Evolutionary conservation across 2,888 invertebrate genomes (phyloP).

Genomic region (Stegophylla sp.): DNA sequence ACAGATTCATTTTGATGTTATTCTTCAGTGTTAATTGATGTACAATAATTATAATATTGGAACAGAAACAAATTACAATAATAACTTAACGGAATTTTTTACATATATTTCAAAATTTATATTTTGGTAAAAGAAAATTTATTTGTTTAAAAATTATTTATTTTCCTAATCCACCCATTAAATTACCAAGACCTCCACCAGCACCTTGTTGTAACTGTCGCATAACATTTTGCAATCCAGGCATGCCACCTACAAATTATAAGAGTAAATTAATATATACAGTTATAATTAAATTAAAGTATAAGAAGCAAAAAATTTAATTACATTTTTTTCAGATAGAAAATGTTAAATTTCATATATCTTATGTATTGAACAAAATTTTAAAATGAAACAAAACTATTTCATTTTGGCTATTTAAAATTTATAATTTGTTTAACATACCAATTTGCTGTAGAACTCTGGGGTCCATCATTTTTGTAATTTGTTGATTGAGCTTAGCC

Average conservation of each 20-base stretch:
- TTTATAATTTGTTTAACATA: slow-evolving; percentile 62
- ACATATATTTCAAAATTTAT: slow-evolving; percentile 34
- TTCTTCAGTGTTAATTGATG: not conserved
- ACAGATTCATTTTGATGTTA: slow-evolving; percentile 12
- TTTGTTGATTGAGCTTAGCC: slow-evolving; percentile 98
- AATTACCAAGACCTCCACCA: slow-evolving; percentile 68
- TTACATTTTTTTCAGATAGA: not conserved
- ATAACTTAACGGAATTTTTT: slow-evolving; percentile 40
- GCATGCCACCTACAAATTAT: slow-evolving; percentile 85
- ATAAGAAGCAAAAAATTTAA: no score
- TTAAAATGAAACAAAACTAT: no score
- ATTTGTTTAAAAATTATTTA: slow-evolving; percentile 34
- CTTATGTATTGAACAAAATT: not conserved
- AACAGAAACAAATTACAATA: not conserved
- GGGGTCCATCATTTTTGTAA: slow-evolving; percentile 99
- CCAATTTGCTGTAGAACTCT: slow-evolving; percentile 93
- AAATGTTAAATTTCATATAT: not conserved
- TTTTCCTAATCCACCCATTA: slow-evolving; percentile 70
- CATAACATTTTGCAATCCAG: slow-evolving; percentile 97
- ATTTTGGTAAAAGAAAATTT: not conserved
- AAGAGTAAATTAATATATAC: not conserved
- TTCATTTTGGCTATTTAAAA: no score
- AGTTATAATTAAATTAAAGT: no score
- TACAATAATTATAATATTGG: not conserved
- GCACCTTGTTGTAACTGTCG: slow-evolving; percentile 80